Conservation (phyloP, 2,888 invertebrate species). For the Acanthopleura granulata region DNA sequence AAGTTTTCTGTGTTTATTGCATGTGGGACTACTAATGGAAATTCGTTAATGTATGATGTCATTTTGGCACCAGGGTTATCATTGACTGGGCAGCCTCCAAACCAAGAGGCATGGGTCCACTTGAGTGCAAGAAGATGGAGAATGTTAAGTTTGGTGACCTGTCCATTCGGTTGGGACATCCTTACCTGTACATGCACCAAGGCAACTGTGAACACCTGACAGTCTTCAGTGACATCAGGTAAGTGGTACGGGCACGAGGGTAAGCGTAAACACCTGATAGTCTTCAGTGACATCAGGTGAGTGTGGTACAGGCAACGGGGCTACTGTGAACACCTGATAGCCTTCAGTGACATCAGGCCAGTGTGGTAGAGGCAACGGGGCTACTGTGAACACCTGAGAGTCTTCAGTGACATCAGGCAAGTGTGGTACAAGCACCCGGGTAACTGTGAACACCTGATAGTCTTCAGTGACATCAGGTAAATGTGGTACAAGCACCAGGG, state of each 20-base stretch:
- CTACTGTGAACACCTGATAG: conserved; percentile 89
- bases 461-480: conserved; percentile 80
- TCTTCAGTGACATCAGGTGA: conserved; percentile 80
- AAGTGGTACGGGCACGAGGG: conserved; percentile 88
- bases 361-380: conserved; percentile 90
- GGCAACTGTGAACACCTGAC: conserved; percentile 93
- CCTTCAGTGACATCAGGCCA: conserved; percentile 81
- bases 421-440: conserved; percentile 90
- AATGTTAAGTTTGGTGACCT: conserved; percentile 59
- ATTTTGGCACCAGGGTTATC: conserved; percentile 43
- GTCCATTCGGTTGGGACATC: conserved; percentile 74
- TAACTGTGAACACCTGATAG: conserved; percentile 89
- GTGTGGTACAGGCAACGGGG: conserved; percentile 90
- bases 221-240: conserved; percentile 82
- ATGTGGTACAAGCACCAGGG: conserved; percentile 86
- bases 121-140: conserved; percentile 53
- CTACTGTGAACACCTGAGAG: conserved; percentile 89
- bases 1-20: too few species aligned
- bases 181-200: conserved; percentile 90
- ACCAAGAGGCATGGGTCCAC: conserved; percentile 34
- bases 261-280: conserved; percentile 87
- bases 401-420: conserved; percentile 81
- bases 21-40: too few species aligned
- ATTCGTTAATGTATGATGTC: too few species aligned
- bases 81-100: conserved; percentile 50